These are phyloP conservation scores for Carterocephalus palaemon DNA, from an alignment of 2,888 invertebrate genomes.

Conservation along the genomic window DNA sequence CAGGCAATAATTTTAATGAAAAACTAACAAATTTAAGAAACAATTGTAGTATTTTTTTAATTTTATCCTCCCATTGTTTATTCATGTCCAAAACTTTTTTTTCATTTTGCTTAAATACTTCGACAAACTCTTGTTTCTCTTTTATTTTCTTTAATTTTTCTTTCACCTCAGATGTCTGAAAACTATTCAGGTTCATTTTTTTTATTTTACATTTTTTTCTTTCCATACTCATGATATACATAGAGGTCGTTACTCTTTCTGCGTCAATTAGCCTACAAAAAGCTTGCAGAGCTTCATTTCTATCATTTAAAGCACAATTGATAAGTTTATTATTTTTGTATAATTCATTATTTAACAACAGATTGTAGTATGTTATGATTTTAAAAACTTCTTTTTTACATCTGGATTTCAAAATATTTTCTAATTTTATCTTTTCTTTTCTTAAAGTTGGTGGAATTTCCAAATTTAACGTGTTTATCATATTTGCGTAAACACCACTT, in stretches of 20 bases:
- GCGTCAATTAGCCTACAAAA: slow-evolving; percentile 57
- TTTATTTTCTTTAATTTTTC: slow-evolving; percentile 53
- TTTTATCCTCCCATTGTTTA: slow-evolving; percentile 61
- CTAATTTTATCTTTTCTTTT: slow-evolving; percentile 46
- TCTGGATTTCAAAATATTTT: slow-evolving; percentile 43
- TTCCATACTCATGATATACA: slow-evolving; percentile 67
- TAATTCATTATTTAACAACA: slow-evolving; percentile 55
- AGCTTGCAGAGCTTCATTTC: slow-evolving; percentile 59
- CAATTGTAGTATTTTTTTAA: slow-evolving; percentile 57
- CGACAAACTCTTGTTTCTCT: slow-evolving; percentile 45
- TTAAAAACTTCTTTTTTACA: slow-evolving; percentile 51
- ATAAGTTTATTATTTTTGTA: slow-evolving; percentile 46
- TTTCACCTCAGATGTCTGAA: slow-evolving; percentile 47
- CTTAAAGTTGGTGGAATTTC: slow-evolving; percentile 53
- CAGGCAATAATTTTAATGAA: slow-evolving; percentile 62
- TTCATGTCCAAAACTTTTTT: slow-evolving; percentile 49
- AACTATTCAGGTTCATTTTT: slow-evolving; percentile 54
- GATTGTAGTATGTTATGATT: slow-evolving; percentile 56
- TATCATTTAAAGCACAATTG: slow-evolving; percentile 47
- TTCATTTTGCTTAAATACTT: slow-evolving; percentile 45
- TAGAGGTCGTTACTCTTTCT: slow-evolving; percentile 58
- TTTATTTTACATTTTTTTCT: slow-evolving; percentile 67
- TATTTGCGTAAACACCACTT: slow-evolving; percentile 45
- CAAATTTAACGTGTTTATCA: slow-evolving; percentile 51
- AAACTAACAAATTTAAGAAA: slow-evolving; percentile 69